These are phyloP conservation scores for Poecilia picta DNA, from an alignment of 2,797 vertebrate genomes.

Conservation along the genomic window DNA sequence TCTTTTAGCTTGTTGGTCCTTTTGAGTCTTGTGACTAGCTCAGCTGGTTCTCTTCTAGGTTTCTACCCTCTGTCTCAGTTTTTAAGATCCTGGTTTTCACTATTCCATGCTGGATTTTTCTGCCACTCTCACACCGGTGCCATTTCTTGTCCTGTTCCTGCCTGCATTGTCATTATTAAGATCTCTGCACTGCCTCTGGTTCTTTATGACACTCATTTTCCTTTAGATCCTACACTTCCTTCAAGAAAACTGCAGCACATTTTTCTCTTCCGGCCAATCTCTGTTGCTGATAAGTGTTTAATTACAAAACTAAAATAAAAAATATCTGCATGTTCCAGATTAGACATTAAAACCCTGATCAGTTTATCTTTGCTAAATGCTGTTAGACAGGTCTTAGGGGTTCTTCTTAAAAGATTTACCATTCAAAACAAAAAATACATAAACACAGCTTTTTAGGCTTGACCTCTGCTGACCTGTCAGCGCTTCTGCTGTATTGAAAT, in stretches of 20 bases:
- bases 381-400: constrained; percentile 15
- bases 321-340: background rate
- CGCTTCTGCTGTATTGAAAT: constrained; percentile 66
- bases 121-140: background rate
- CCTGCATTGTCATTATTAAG: background rate
- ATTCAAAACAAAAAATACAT: constrained; percentile 50
- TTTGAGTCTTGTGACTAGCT: background rate
- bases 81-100: background rate
- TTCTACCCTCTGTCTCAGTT: background rate
- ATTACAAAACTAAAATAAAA: background rate
- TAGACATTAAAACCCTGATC: background rate
- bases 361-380: background rate
- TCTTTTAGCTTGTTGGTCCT: no score
- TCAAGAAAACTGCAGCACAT: background rate
- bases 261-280: background rate
- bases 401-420: constrained; percentile 27
- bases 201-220: background rate
- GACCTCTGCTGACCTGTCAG: constrained; percentile 63
- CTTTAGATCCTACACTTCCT: no score
- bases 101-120: background rate
- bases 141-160: background rate
- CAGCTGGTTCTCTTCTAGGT: background rate
- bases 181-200: background rate
- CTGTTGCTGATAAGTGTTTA: background rate
- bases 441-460: constrained; percentile 40